Base-by-base conservation (phyloP, 1,140 invertebrate species). In the Sinonovacula constricta region DNA sequence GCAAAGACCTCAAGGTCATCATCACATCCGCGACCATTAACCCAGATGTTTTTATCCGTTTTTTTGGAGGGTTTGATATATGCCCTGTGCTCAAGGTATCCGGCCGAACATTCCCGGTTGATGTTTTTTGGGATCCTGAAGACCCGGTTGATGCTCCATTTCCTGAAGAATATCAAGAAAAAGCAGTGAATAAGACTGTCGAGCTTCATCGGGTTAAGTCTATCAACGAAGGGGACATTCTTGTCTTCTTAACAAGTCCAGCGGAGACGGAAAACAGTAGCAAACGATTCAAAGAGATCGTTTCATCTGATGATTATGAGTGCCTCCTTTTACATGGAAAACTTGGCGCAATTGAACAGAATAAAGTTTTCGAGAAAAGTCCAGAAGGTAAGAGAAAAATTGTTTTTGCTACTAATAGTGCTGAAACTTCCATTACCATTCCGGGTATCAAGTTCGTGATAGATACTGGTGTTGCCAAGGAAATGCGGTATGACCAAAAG, bases 51-150 rank as follows among this genome's bases (percentile, higher is more conserved):
- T 91, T 90, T 80, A 81, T 85, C 10, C 24, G 71, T 7, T 90
- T 89, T 74, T 99, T 99, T 91, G 99, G 99, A 90, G 98, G 99
- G 90, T 39, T 12, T 39, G n/a, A 76, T 57, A 95, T 97, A 86
- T 97, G 97, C 10, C 97, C 97, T 12, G 97, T 99, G 76, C 97
- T 99, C 89, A 93, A 96, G 71, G 99, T 99, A 86, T 97, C 98
- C 24, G 98, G 95, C 14, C 88, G 94, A 63, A 88, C 94, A 63
- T 95, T 94, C 90, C 95, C 94, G 7, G 95, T 99, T 0, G 97
- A 99, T 89, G 97, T 99, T 85, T 97, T 97, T 88, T 99, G 87
- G 83, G 22, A 83, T 70, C 56, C 99, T 85, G 98, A 96, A 5
- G 97, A 97, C 92, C 59, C 96, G 2, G 97, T 97, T 0, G 97